A percentile compares a stretch with the other conserved stretches of the same genome.
phyloP scores from a whole-genome alignment of 2,797 vertebrate genomes.

The Sebastiscus tertius region DNA sequence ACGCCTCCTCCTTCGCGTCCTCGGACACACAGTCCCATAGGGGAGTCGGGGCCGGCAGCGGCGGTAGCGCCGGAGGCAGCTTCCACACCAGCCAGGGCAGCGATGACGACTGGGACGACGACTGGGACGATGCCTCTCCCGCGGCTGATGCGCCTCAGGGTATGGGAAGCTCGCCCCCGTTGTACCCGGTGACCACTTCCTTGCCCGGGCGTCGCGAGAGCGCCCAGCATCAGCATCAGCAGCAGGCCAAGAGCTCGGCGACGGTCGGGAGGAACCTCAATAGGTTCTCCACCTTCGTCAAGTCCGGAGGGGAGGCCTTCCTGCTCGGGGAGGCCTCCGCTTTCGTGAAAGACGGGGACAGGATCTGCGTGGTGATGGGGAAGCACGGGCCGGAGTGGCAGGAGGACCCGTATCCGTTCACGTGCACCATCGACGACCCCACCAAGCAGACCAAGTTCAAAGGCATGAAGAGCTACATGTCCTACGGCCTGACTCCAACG shows the following conservation, averaged over 20 bases:
- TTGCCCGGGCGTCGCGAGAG: conserved; percentile 75
- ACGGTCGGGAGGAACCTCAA: conserved; percentile 94
- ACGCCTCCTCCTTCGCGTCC: conserved; percentile 49
- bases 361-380: conserved; percentile 90
- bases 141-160: conserved; percentile 77
- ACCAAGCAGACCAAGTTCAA: conserved; percentile 99
- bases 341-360: conserved; percentile 91
- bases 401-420: conserved; percentile 91
- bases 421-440: conserved; percentile 94
- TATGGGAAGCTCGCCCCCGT: conserved; percentile 44
- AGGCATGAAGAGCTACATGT: conserved; percentile 99
- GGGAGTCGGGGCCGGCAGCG: conserved; percentile 40
- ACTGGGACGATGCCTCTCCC: conserved; percentile 90
- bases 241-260: conserved; percentile 86
- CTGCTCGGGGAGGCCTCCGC: conserved; percentile 91
- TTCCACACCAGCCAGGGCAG: conserved; percentile 87
- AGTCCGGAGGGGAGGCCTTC: conserved; percentile 95
- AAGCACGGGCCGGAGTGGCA: conserved; percentile 93
- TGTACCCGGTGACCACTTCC: conserved; percentile 75
- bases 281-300: conserved; percentile 96
- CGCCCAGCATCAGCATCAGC: conserved; percentile 71
- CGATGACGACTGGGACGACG: conserved; percentile 90
- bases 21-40: conserved; percentile 43
- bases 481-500: conserved; percentile 92
- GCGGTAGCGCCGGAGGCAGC: conserved; percentile 61